phyloP scores from a whole-genome alignment of 2,113 vertebrate species.

The Bujurquina vittata region DNA sequence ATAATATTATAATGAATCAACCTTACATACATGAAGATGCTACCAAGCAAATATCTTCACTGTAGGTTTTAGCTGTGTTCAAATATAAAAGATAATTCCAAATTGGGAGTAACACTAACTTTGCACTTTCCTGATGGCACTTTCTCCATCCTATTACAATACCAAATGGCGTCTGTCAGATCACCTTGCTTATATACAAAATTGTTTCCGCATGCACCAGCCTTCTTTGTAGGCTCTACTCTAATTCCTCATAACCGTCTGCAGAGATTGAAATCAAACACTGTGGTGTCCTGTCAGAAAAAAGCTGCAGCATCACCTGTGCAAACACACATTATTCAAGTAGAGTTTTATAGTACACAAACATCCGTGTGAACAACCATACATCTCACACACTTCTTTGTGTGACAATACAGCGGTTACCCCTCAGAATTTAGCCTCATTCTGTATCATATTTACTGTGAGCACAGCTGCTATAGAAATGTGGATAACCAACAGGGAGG shows the following conservation, averaged over 20 bases:
- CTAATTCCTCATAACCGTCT: neutral
- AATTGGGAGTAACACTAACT: no score
- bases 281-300: neutral
- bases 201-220: neutral
- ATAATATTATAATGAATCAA: neutral
- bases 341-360: neutral
- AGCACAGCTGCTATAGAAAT: neutral
- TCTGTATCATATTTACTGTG: conserved; percentile 27
- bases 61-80: no score
- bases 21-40: neutral
- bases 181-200: neutral
- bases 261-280: neutral
- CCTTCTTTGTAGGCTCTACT: neutral
- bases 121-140: no score
- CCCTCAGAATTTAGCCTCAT: conserved; percentile 9
- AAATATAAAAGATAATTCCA: no score
- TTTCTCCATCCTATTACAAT: neutral
- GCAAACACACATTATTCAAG: neutral
- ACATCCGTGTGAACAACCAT: neutral
- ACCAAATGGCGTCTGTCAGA: neutral
- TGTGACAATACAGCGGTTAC: neutral
- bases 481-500: neutral
- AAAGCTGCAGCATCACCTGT: neutral
- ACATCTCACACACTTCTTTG: neutral
- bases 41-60: no score